These are phyloP conservation scores for Pelobates cultripes DNA, from an alignment of 2,797 vertebrate genomes.

Conservation along the genomic window DNA sequence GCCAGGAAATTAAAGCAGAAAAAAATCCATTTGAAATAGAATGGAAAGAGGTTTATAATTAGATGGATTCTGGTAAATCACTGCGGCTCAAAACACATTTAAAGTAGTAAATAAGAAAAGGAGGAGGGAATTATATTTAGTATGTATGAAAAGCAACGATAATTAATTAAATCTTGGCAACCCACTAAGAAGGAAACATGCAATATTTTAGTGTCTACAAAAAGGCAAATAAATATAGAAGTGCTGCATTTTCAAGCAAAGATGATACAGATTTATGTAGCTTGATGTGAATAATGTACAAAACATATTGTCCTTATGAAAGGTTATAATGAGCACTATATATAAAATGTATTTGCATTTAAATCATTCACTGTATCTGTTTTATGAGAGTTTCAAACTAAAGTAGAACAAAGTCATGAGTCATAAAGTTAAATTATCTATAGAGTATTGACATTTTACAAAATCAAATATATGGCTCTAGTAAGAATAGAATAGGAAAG, in stretches of 20 bases:
- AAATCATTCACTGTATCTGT: conserved; percentile 20
- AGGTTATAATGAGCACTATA: conserved; percentile 36
- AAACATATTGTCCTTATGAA: conserved; percentile 38
- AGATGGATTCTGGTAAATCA: conserved; percentile 53
- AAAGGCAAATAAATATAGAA: conserved; percentile 41
- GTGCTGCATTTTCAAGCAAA: conserved; percentile 12
- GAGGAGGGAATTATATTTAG: conserved; percentile 48
- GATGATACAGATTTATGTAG: conserved; percentile 39
- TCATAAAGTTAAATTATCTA: conserved; percentile 18
- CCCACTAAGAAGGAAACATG: conserved; percentile 28
- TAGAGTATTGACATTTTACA: conserved; percentile 14
- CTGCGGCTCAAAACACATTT: conserved; percentile 33
- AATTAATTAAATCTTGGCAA: conserved; percentile 52
- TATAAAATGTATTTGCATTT: conserved; percentile 42
- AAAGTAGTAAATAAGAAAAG: conserved; percentile 53
- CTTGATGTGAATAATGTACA: conserved; percentile 25
- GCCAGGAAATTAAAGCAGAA: conserved; percentile 14
- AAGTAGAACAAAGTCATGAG: background rate
- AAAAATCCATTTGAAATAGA: conserved; percentile 31
- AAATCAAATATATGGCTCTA: conserved; percentile 6
- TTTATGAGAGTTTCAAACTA: conserved; percentile 13
- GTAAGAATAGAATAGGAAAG: background rate
- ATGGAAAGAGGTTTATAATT: conserved; percentile 47
- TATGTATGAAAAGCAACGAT: conserved; percentile 42
- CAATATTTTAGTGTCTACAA: conserved; percentile 27